Evolutionary conservation across 2,113 vertebrate genomes (phyloP).

Genomic region (Entosphenus tridentatus): DNA sequence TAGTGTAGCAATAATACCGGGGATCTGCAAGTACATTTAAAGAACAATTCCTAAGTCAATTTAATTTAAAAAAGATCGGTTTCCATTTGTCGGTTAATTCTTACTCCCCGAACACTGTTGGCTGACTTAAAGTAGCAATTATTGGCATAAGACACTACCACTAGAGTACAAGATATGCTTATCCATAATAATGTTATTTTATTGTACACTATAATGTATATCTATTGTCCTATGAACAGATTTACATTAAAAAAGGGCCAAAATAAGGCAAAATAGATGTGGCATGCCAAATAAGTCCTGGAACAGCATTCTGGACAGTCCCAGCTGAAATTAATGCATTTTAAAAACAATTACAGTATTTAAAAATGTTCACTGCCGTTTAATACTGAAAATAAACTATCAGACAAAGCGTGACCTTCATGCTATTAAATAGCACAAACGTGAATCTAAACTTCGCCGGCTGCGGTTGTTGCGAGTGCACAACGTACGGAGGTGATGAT

Average conservation of each 20-base stretch:
- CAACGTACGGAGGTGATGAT: slow-evolving; percentile 50
- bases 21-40: slow-evolving; percentile 26
- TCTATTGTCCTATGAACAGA: slow-evolving; percentile 7
- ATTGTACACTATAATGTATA: slow-evolving; percentile 10
- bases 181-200: neutral
- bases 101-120: slow-evolving; percentile 6
- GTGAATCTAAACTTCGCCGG: neutral
- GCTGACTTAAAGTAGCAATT: slow-evolving; percentile 8
- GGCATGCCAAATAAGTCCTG: no score
- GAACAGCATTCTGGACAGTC: no score
- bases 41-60: no score
- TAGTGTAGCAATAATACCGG: slow-evolving; percentile 47
- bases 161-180: slow-evolving; percentile 7
- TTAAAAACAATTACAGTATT: slow-evolving; percentile 11
- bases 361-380: neutral
- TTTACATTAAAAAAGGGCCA: no score
- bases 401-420: neutral
- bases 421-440: neutral
- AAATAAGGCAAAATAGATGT: no score
- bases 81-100: slow-evolving; percentile 8
- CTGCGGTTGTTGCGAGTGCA: neutral
- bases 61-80: slow-evolving; percentile 9
- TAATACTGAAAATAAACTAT: neutral
- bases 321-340: no score
- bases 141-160: slow-evolving; percentile 6